Evolutionary conservation across 2,113 vertebrate genomes (phyloP).

Genomic region (Oriolus oriolus): DNA sequence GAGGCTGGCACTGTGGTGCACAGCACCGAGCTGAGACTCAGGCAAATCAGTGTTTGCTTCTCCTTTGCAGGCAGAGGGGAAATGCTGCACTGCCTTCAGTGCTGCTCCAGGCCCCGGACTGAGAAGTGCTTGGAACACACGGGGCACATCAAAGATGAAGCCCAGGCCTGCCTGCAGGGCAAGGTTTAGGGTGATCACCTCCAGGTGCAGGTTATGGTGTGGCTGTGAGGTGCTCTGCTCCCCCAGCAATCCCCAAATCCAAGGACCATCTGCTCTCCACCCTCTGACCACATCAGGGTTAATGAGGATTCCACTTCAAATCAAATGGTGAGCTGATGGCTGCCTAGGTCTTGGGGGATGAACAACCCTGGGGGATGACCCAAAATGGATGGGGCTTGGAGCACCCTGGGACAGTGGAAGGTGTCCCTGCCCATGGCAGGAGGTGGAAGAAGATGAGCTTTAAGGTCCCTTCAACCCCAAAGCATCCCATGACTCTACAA

Average conservation of each 20-base stretch:
- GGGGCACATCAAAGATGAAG: neutral
- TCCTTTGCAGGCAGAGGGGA: neutral
- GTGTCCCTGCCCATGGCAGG: neutral
- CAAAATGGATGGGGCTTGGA: neutral
- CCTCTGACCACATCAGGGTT: neutral
- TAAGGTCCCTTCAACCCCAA: neutral
- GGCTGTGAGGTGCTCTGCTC: neutral
- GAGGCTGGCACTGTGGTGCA: neutral
- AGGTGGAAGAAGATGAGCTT: neutral
- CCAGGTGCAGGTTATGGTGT: neutral
- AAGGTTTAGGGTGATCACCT: neutral
- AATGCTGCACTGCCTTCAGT: neutral
- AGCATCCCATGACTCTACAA: neutral
- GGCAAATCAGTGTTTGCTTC: neutral
- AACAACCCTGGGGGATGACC: neutral
- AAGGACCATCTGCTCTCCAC: neutral
- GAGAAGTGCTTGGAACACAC: neutral
- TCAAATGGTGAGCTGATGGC: neutral
- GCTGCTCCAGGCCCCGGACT: fast-evolving
- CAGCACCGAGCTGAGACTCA: neutral
- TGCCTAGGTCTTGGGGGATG: neutral
- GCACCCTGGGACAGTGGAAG: neutral
- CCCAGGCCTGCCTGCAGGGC: neutral
- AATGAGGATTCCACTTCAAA: neutral
- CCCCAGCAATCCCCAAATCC: neutral